phyloP scores from a whole-genome alignment of 2,113 vertebrate genomes.

The Podarcis raffonei region DNA sequence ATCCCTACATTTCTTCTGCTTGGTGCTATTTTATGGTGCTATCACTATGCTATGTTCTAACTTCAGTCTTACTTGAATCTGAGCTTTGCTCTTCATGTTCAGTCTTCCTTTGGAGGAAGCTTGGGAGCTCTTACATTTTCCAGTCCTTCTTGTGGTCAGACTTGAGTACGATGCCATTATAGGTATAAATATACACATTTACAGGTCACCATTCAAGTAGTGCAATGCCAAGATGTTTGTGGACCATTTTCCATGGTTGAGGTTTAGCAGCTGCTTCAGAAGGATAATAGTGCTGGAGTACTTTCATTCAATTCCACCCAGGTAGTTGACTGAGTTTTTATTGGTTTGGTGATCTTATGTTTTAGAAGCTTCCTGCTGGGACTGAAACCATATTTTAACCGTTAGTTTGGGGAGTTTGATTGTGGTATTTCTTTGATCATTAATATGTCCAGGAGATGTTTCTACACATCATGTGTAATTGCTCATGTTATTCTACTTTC shows the following conservation, averaged over 20 bases:
- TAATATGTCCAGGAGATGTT: not conserved
- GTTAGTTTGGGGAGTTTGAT: not conserved
- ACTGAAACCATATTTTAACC: not conserved
- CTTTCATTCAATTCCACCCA: not conserved
- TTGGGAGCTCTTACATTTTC: not conserved
- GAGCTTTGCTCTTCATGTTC: not conserved
- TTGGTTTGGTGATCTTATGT: not conserved
- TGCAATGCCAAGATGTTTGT: not conserved
- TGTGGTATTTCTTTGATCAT: not conserved
- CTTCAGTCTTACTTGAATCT: not conserved
- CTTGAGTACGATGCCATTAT: not conserved
- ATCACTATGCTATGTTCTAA: not conserved
- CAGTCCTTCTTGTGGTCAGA: not conserved
- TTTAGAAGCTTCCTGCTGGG: not conserved
- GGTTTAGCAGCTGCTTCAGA: not conserved
- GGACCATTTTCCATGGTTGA: not conserved
- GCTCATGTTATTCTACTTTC: not conserved
- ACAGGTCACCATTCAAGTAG: not conserved
- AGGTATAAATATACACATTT: not conserved
- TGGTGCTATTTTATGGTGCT: not conserved
- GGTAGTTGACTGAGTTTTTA: not conserved
- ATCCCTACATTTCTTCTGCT: not conserved
- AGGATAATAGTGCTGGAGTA: not conserved
- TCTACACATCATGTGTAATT: not conserved
- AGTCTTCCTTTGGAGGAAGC: not conserved